Conservation (phyloP, 1,140 invertebrate genomes). For the Colletes latitarsis region DNA sequence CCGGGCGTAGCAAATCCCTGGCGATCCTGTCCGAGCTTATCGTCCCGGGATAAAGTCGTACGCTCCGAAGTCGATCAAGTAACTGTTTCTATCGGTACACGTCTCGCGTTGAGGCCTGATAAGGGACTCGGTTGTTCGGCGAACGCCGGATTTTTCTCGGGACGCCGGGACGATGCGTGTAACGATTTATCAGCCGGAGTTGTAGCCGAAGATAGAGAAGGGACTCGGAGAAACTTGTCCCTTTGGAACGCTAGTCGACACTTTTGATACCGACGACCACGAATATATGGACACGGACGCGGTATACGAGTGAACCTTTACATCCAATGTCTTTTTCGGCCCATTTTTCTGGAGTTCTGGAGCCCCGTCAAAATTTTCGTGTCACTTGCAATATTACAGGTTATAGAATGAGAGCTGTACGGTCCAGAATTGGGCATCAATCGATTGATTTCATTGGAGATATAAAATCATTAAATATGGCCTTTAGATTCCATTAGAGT, state of each 20-base stretch:
- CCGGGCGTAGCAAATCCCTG: constrained; percentile 19
- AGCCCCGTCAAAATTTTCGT: too few species aligned
- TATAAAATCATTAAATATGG: too few species aligned
- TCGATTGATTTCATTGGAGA: too few species aligned
- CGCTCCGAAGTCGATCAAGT: constrained; percentile 17
- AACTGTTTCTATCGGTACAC: constrained; percentile 40
- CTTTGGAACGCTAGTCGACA: neutral
- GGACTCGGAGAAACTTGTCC: neutral
- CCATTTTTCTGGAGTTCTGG: too few species aligned
- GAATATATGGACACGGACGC: too few species aligned
- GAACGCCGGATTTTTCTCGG: neutral
- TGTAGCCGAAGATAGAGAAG: constrained; percentile 6
- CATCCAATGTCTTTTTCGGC: too few species aligned
- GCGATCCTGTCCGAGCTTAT: constrained; percentile 41
- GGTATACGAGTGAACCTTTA: too few species aligned
- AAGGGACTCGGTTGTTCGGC: neutral
- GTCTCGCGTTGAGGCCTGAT: constrained; percentile 3
- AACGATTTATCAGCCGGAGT: constrained; percentile 15
- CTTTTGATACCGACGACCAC: neutral
- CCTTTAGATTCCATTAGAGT: too few species aligned
- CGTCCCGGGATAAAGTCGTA: constrained; percentile 24
- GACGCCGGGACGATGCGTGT: neutral
- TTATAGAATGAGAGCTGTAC: too few species aligned
- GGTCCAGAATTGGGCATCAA: too few species aligned
- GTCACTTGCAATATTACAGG: too few species aligned